phyloP scores from a whole-genome alignment of 2,888 invertebrate species.

The Plebejus anna region DNA sequence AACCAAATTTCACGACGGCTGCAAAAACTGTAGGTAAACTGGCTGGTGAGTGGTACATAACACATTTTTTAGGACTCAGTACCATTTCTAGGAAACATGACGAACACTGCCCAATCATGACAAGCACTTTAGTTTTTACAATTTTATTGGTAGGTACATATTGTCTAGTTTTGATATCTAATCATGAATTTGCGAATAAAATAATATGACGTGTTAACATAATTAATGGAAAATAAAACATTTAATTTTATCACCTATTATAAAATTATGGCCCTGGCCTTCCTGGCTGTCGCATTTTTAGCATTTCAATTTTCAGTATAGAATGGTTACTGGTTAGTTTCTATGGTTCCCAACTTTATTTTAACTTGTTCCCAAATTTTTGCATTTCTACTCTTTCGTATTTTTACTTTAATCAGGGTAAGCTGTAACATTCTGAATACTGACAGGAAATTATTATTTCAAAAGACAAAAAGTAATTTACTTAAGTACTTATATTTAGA shows the following conservation, averaged over 20 bases:
- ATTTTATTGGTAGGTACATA: not conserved
- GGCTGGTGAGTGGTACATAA: not conserved
- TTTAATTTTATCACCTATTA: not conserved
- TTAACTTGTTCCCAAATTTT: too few relatives aligned
- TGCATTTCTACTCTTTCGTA: too few relatives aligned
- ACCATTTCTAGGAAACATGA: constrained; percentile 1
- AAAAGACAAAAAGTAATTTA: too few relatives aligned
- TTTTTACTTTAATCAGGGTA: too few relatives aligned
- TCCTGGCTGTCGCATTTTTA: too few relatives aligned
- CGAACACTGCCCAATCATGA: not conserved
- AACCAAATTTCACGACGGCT: not conserved
- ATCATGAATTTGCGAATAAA: not conserved
- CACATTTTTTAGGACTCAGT: not conserved
- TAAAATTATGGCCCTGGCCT: too few relatives aligned
- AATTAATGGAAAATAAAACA: not conserved
- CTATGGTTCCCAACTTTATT: too few relatives aligned
- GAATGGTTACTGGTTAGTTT: too few relatives aligned
- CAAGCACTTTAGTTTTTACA: not conserved
- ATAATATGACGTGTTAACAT: not conserved
- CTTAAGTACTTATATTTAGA: too few relatives aligned
- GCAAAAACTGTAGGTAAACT: not conserved
- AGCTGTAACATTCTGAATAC: too few relatives aligned
- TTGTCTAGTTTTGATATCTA: not conserved
- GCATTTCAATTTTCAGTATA: too few relatives aligned
- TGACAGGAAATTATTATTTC: too few relatives aligned